These are phyloP conservation scores for Podabrus alpinus DNA, from an alignment of 2,888 invertebrate genomes.

Conservation along the genomic window DNA sequence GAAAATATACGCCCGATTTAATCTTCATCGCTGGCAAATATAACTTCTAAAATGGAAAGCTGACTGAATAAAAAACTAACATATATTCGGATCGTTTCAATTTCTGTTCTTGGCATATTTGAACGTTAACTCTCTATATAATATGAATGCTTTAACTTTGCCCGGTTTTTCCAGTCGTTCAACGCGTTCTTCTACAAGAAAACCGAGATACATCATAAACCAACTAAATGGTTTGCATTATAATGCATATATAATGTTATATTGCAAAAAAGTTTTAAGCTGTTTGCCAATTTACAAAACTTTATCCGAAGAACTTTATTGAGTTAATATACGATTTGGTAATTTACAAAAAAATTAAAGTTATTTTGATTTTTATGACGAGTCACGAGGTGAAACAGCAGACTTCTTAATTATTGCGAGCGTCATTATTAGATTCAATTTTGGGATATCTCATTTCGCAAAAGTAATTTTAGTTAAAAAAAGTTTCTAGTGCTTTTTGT, in stretches of 20 bases:
- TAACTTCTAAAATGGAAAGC: conserved; percentile 26
- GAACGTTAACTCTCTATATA: conserved; percentile 57
- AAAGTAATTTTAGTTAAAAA: not conserved
- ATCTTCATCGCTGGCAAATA: conserved; percentile 30
- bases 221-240: conserved; percentile 50
- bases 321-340: not conserved
- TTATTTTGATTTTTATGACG: not conserved
- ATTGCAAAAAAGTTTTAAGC: conserved; percentile 53
- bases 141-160: conserved; percentile 57
- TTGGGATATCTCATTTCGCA: not conserved
- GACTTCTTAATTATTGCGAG: not conserved
- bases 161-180: conserved; percentile 50
- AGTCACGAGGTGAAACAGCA: not conserved
- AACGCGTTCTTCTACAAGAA: conserved; percentile 43
- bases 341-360: not conserved
- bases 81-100: conserved; percentile 56
- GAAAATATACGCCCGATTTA: conserved; percentile 28
- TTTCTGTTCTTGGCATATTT: conserved; percentile 58
- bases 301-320: conserved; percentile 5
- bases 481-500: not conserved
- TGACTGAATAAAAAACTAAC: conserved; percentile 49
- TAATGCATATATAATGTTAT: conserved; percentile 58
- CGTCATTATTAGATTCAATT: not conserved
- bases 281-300: conserved; percentile 35
- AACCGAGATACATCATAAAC: conserved; percentile 40